A percentile compares a stretch with the other conserved stretches of the same genome.
Conservation (phyloP, 2,113 vertebrate genomes). For the Platysternon megacephalum region DNA sequence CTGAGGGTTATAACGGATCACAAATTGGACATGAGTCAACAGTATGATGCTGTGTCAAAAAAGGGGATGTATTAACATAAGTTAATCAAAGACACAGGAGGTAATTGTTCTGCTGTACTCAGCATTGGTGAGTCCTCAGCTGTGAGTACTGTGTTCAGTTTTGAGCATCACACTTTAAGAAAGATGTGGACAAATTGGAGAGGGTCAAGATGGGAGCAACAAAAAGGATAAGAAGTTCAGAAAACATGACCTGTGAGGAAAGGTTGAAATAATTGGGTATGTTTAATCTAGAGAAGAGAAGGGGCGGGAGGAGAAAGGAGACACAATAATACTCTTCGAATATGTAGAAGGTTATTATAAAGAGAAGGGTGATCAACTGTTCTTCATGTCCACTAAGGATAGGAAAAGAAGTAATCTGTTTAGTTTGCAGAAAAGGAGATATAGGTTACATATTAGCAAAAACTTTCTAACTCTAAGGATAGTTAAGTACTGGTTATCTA, state of each 20-base stretch:
- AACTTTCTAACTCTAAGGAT: neutral
- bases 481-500: neutral
- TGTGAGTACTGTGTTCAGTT: neutral
- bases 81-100: neutral
- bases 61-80: neutral
- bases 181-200: neutral
- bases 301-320: neutral
- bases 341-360: neutral
- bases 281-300: neutral
- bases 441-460: neutral
- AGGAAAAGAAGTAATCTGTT: neutral
- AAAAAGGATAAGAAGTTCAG: neutral
- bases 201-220: neutral
- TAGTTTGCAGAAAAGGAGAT: neutral
- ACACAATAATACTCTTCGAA: neutral
- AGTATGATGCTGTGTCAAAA: neutral
- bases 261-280: neutral
- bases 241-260: neutral
- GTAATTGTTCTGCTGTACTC: neutral
- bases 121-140: neutral
- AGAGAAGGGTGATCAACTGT: neutral
- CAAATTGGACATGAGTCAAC: neutral
- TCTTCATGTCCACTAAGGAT: neutral
- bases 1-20: neutral
- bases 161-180: neutral